Percentiles rank a stretch among this genome's conserved stretches.
Conservation (phyloP, 2,888 invertebrate genomes). For the Tachina lurida region DNA sequence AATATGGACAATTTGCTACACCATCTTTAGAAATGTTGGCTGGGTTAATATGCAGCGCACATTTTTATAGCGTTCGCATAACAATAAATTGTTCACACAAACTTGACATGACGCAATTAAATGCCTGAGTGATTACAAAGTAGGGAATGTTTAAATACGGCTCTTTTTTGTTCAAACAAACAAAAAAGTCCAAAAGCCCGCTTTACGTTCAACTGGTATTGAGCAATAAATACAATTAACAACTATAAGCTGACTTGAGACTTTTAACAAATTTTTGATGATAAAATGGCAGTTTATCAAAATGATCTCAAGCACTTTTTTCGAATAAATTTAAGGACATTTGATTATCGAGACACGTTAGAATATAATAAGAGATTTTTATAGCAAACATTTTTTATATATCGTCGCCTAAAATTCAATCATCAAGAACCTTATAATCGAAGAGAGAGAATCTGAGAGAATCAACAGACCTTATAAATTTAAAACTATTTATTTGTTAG, state of each 20-base stretch:
- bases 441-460: too few relatives aligned
- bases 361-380: too few relatives aligned
- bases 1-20: too few relatives aligned
- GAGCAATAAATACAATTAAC: neutral
- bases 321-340: neutral
- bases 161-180: neutral
- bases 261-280: neutral
- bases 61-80: conserved; percentile 45
- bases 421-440: too few relatives aligned
- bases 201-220: conserved; percentile 11
- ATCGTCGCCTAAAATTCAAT: too few relatives aligned
- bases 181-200: conserved; percentile 13
- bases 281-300: neutral
- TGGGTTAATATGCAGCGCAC: conserved; percentile 11
- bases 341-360: neutral
- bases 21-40: conserved; percentile 8
- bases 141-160: conserved; percentile 39
- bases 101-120: conserved; percentile 71
- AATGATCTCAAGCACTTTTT: neutral
- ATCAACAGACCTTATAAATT: too few relatives aligned
- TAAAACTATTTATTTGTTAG: too few relatives aligned
- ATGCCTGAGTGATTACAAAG: conserved; percentile 59
- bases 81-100: conserved; percentile 63
- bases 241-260: neutral
- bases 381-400: too few relatives aligned